Base-by-base conservation (phyloP, 2,797 vertebrate genomes). In the Heteromormyrus szaboi region DNA sequence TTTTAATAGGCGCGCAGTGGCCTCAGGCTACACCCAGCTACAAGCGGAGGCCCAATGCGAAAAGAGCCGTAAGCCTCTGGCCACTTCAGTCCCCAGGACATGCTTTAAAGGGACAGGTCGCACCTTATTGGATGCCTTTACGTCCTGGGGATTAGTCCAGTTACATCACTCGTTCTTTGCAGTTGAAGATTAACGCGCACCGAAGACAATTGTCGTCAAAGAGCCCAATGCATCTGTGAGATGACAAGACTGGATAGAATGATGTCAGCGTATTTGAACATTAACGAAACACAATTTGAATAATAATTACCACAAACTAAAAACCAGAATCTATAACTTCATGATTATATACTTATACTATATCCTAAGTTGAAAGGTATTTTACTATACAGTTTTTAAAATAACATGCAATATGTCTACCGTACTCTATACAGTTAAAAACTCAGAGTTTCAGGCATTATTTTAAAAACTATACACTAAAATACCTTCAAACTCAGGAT, bases 111-210 rank as follows among this genome's bases (percentile, higher is more conserved):
- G 88, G 4, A 79, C 92, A 91, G 91, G 91, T 68, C 92, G 93
- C 93, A 91, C 95, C 95, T 95, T 95, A 94, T 95, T 93, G 93
- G 93, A 93, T 94, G 4, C 91, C 90, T 94, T 91, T 85, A 90
- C 92, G 89, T 87, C 89, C 92, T 93, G 91, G 95, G 94, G 95
- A 95, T 93, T 83, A 91, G 94, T 94, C 94, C 93, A 94, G 95
- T 92, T 95, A 94, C 91, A 93, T 90, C 89, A 90, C 92, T 92
- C 92, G 92, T 92, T 92, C 90, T 91, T 92, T 92, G 92, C 94
- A 93, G 93, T 53, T 11, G 4, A 50, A 72, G 87, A 88, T 87
- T 29, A 87, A 46, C 3, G 62, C 29, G 4, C 62, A 72, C 29
- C 33, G n/a, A 25, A 8, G 53, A 19, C 56, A 51, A 17, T 62